Percentiles rank a stretch among this genome's conserved stretches.
phyloP scores from a whole-genome alignment of 1,140 invertebrate species.

The Bombus haemorrhoidalis region DNA sequence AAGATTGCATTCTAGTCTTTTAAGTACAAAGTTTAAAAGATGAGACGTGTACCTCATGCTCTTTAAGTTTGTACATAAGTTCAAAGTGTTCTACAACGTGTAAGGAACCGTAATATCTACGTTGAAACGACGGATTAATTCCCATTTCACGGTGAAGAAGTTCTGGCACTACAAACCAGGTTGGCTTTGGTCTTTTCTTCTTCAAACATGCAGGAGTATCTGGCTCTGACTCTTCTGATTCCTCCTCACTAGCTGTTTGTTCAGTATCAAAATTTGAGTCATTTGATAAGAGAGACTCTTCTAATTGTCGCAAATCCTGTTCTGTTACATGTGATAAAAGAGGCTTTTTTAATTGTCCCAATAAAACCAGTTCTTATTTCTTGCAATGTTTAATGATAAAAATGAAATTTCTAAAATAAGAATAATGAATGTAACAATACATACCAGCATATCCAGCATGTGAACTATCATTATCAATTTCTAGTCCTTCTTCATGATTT shows the following conservation, averaged over 20 bases:
- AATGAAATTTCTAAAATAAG: not conserved
- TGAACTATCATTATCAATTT: slow-evolving; percentile 25
- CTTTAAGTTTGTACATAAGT: slow-evolving; percentile 89
- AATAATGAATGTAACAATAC: not conserved
- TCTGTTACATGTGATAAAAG: slow-evolving; percentile 53
- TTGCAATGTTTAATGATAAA: not conserved
- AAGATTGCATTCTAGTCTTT: not conserved
- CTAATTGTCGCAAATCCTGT: not conserved
- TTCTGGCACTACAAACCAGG: slow-evolving; percentile 86
- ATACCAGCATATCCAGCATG: slow-evolving; percentile 35
- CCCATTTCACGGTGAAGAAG: slow-evolving; percentile 86
- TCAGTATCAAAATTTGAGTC: slow-evolving; percentile 56
- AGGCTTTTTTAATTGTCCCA: not conserved
- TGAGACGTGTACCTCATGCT: slow-evolving; percentile 84
- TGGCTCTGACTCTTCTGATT: slow-evolving; percentile 74
- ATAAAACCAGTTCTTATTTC: not conserved
- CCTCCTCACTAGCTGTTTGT: slow-evolving; percentile 73
- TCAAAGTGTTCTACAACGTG: slow-evolving; percentile 92
- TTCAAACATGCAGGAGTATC: slow-evolving; percentile 82
- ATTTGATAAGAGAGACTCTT: slow-evolving; percentile 48
- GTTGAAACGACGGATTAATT: slow-evolving; percentile 85
- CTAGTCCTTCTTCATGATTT: slow-evolving; percentile 12
- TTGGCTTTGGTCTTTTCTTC: slow-evolving; percentile 86
- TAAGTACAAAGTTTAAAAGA: slow-evolving; percentile 25
- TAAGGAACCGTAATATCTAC: slow-evolving; percentile 91